These are phyloP conservation scores for Anodontia alba DNA, from an alignment of 2,888 invertebrate species.

Conservation along the genomic window DNA sequence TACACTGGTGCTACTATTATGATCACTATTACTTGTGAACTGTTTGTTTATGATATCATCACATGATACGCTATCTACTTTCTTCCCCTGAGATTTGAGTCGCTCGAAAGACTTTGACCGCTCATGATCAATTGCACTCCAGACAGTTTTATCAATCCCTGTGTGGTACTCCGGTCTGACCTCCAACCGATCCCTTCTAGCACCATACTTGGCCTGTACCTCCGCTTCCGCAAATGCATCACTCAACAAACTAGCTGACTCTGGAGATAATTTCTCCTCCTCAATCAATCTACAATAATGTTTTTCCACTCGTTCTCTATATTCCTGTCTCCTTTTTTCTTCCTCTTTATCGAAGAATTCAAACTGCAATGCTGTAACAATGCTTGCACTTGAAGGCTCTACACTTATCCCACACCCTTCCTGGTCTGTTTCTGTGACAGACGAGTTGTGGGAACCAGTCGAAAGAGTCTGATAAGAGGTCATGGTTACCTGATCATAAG, in stretches of 20 bases:
- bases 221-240: constrained; percentile 62
- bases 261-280: constrained; percentile 64
- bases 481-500: constrained; percentile 32
- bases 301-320: constrained; percentile 64
- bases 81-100: constrained; percentile 51
- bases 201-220: constrained; percentile 54
- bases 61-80: not conserved
- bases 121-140: constrained; percentile 71
- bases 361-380: constrained; percentile 39
- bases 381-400: constrained; percentile 29
- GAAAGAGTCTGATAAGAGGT: constrained; percentile 9
- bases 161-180: constrained; percentile 59
- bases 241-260: constrained; percentile 64
- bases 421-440: constrained; percentile 34
- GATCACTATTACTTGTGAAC: not conserved
- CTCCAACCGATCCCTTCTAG: constrained; percentile 44
- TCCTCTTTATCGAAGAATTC: constrained; percentile 76
- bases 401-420: not conserved
- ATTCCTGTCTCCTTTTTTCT: constrained; percentile 60
- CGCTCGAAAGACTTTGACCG: constrained; percentile 68
- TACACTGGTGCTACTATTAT: not conserved
- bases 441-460: constrained; percentile 26
- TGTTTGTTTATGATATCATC: not conserved
- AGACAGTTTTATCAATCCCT: constrained; percentile 70
- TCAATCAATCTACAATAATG: constrained; percentile 67